Conservation (phyloP, 2,888 invertebrate species). For the Conops quadrifasciatus region DNA sequence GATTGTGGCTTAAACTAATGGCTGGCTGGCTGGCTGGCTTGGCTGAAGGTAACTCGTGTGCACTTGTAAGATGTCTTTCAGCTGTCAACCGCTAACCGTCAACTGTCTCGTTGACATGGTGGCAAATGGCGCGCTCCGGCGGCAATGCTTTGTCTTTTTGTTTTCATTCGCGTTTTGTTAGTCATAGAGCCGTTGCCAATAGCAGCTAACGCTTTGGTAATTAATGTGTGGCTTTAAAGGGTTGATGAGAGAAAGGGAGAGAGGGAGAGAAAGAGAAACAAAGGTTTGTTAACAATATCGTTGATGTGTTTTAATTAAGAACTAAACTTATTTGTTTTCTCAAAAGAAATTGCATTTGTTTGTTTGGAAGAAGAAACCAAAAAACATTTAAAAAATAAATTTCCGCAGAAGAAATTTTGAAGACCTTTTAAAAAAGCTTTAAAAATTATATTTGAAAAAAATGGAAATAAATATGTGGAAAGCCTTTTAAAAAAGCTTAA, state of each 20-base stretch:
- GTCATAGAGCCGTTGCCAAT: constrained; percentile 28
- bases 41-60: background rate
- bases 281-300: background rate
- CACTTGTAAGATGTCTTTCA: background rate
- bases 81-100: background rate
- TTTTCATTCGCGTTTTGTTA: constrained; percentile 6
- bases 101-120: constrained; percentile 17
- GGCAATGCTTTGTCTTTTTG: constrained; percentile 3
- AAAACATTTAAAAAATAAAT: no score
- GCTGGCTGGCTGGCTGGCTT: background rate
- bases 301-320: constrained; percentile 22
- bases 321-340: background rate
- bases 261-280: background rate
- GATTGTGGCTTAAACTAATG: background rate
- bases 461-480: no score
- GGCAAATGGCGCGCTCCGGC: constrained; percentile 14
- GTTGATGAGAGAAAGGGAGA: background rate
- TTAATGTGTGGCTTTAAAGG: background rate
- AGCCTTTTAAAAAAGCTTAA: no score
- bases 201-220: constrained; percentile 11
- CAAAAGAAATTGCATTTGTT: background rate
- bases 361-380: background rate
- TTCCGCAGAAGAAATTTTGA: no score
- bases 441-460: no score
- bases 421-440: no score